Evolutionary conservation across 1,140 invertebrate genomes (phyloP), one percentile per base, ranked within the genome.

Genomic region (Luehdorfia chinensis): DNA sequence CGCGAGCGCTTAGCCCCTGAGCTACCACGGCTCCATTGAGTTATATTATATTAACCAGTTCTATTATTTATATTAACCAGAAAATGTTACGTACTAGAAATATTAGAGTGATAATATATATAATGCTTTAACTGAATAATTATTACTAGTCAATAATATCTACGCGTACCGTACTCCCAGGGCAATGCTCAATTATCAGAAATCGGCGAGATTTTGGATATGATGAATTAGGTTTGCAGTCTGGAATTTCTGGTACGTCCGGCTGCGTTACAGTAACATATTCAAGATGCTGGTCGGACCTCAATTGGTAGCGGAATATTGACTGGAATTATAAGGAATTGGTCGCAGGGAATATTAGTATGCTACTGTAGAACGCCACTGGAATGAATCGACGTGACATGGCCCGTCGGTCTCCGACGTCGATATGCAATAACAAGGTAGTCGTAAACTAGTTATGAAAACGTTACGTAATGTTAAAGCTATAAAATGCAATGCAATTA

Each of bases 341-440:
- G 66, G 68, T 84, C 66, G 66, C 65, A 63, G 59, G 50, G 55
- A 69, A 64, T 74, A 84, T 85, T 85, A 83, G 76, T 83, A 85
- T 85, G 81, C 81, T 65, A 60, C 54, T 66, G n/a, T n/a, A n/a
- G 73, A 66, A 57, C 69, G 68, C 73, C 75, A 59, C 66, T 72
- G 81, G 78, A 85, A 83, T 85, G 75, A 79, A 61, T 65, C 64
- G 71, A 75, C 69, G 72, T 79, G 69, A 76, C 68, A 70, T 59
- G 60, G 48, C 45, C 51, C 64, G 60, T 55, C 62, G 59, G 23
- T 19, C 33, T 14, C 61, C 65, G 65, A 69, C 66, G 62, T 73
- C 71, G 71, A 78, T 75, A 72, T 70, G 71, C 66, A 78, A 67
- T 71, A 74, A 52, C 65, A 70, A 50, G 62, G 56, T 66, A 71